Percentiles rank a stretch among this genome's conserved stretches.
Conservation (phyloP, 1,140 invertebrate species). For the Drosophila bifasciata region DNA sequence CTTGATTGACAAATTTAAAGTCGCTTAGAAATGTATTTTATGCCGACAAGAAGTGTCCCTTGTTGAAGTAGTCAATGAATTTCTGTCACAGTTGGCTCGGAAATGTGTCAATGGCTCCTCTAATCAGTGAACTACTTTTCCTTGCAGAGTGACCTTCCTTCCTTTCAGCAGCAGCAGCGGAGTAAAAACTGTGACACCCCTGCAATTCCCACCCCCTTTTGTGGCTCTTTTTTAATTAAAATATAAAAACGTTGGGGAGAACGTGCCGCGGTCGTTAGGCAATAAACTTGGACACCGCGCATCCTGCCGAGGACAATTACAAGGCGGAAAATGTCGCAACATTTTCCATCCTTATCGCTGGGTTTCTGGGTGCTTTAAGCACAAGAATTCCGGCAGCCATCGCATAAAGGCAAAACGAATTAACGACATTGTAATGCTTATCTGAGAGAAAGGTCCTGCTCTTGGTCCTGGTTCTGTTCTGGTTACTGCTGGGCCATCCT, state of each 20-base stretch:
- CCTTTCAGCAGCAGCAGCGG: neutral
- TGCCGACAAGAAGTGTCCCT: neutral
- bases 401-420: conserved; percentile 54
- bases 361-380: conserved; percentile 52
- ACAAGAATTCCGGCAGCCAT: conserved; percentile 43
- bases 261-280: conserved; percentile 82
- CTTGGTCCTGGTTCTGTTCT: too few relatives aligned
- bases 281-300: conserved; percentile 79
- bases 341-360: conserved; percentile 68
- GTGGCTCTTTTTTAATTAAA: conserved; percentile 76
- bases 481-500: conserved; percentile 21
- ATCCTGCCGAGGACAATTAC: conserved; percentile 78
- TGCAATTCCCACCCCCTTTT: neutral
- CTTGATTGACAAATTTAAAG: neutral
- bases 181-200: neutral
- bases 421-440: conserved; percentile 63
- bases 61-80: neutral
- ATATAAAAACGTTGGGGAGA: conserved; percentile 69
- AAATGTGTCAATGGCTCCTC: conserved; percentile 16
- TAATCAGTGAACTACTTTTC: conserved; percentile 49
- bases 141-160: neutral
- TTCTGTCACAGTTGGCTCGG: neutral
- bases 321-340: conserved; percentile 82
- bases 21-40: neutral
- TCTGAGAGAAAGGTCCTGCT: conserved; percentile 46